These are phyloP conservation scores for Capromys pilorides DNA, from an alignment of 2,797 vertebrate species.

Conservation along the genomic window DNA sequence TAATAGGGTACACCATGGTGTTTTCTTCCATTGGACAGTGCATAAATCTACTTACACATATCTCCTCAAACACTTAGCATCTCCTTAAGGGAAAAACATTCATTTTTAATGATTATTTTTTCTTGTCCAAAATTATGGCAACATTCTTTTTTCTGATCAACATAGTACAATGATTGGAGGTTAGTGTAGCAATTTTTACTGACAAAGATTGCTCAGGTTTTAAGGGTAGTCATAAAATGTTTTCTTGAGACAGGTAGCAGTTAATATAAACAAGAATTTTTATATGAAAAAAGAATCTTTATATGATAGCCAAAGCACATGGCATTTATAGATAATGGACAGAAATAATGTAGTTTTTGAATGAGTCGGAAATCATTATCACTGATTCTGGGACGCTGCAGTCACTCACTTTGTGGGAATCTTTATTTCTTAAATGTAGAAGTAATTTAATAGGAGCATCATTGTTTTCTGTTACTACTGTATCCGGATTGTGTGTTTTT, in stretches of 20 bases:
- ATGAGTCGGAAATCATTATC: constrained; percentile 9
- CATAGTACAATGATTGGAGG: neutral
- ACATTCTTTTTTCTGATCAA: neutral
- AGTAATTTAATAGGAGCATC: constrained; percentile 45
- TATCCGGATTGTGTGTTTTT: constrained; percentile 53
- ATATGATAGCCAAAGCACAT: neutral
- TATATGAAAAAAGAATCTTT: neutral
- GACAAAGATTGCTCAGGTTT: constrained; percentile 4
- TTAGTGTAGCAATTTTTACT: constrained; percentile 15
- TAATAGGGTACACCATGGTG: neutral
- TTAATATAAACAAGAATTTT: constrained; percentile 10
- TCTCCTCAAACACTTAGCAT: neutral
- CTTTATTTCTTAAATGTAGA: constrained; percentile 47
- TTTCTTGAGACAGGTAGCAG: neutral
- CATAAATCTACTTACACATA: neutral
- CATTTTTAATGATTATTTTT: constrained; percentile 43
- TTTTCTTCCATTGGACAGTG: neutral
- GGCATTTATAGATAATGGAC: constrained; percentile 29
- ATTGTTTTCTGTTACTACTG: constrained; percentile 47
- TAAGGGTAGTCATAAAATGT: constrained; percentile 42
- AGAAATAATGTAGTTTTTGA: constrained; percentile 40
- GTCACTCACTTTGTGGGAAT: constrained; percentile 14
- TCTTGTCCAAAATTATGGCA: constrained; percentile 16
- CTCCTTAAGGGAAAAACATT: neutral
- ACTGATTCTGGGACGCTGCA: constrained; percentile 14